These are phyloP conservation scores for Leptopilina syphax DNA, from an alignment of 2,888 invertebrate species.

Conservation along the genomic window DNA sequence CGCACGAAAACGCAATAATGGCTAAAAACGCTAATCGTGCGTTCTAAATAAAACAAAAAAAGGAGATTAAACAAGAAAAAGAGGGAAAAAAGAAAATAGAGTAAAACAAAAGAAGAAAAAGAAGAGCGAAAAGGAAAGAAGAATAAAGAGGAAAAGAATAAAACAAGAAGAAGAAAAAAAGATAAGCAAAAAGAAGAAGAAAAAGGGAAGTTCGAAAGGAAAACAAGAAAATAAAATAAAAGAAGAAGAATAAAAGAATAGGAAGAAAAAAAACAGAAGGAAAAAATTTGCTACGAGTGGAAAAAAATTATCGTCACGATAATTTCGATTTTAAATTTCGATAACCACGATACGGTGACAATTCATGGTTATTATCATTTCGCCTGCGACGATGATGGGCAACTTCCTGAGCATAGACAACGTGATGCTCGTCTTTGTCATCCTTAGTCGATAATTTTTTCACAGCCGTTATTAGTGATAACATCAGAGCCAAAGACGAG, in stretches of 20 bases:
- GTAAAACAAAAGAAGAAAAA: too few species aligned
- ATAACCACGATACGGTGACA: slow-evolving; percentile 75
- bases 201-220: too few species aligned
- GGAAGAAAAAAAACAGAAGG: too few species aligned
- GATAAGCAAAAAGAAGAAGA: too few species aligned
- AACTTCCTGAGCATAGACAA: slow-evolving; percentile 80
- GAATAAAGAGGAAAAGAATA: too few species aligned
- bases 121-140: too few species aligned
- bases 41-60: neutral
- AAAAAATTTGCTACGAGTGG: slow-evolving; percentile 5
- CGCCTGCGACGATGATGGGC: slow-evolving; percentile 79
- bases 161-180: too few species aligned
- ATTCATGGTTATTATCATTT: slow-evolving; percentile 64
- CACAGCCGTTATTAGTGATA: slow-evolving; percentile 86
- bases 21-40: slow-evolving; percentile 6
- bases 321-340: slow-evolving; percentile 58
- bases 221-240: too few species aligned
- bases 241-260: too few species aligned
- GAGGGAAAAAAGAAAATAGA: too few species aligned
- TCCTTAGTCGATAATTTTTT: slow-evolving; percentile 84
- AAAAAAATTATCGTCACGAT: slow-evolving; percentile 54
- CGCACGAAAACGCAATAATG: neutral
- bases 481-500: slow-evolving; percentile 85
- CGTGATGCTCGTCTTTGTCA: slow-evolving; percentile 80
- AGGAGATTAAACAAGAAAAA: neutral